Base-by-base conservation (phyloP, 2,797 vertebrate genomes). In the Sebastes hopkinsi region DNA sequence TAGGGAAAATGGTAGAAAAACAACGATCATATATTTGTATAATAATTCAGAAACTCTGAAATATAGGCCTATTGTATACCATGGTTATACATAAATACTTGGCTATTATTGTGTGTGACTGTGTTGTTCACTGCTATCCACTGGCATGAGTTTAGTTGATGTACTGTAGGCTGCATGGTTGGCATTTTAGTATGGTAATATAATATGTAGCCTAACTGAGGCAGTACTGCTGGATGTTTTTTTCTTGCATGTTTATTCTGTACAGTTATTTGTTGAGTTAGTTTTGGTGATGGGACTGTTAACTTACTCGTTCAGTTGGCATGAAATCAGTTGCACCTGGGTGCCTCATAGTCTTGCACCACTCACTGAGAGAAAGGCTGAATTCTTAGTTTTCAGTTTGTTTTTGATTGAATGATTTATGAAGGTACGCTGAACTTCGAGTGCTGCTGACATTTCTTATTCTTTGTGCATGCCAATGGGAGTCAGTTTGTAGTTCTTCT, bases 11-110 rank as follows among this genome's bases (percentile, higher is more conserved):
- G 34, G 42, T 30, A 59, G 12, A 58, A 85, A 67, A 29, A 32
- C 5, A 72, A 60, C 50, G 9, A 5, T 58, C 22, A 22, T n/a
- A 22, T 22, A 36, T n/a, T 64, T 22, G n/a, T 34, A 6, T 75
- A 64, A 32, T 71, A 22, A 76, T 88, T 93, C 87, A 91, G 75
- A 86, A 90, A 91, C 94, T 94, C 92, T 94, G 93, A 93, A 91
- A 92, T 91, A 79, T 59, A 59, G 85, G 65, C 88, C 83, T 12
- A 6, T 36, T 71, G 75, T 72, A 20, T 70, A 46, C 70, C 67
- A 22, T 55, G 60, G 69, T 80, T 83, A 22, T 67, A 71, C 56
- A 58, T 69, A 18, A 67, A 36, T 81, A 60, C 65, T 66, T 50
- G n/a, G 29, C 34, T 23, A 2, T 69, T 67, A 18, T 32, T 68